Evolutionary conservation across 2,113 vertebrate genomes (phyloP).

Genomic region (rabbit (Oryctolagus cuniculus)): mOryCun1.1 NC_091433.1:108952501-108953000

Average conservation of each 20-base stretch:
- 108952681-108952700: slow-evolving; percentile 33
- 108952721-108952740: not conserved
- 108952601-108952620: not conserved
- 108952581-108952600: not conserved
- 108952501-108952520: not conserved
- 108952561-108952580: not conserved
- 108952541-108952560: not conserved
- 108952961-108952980: not conserved
- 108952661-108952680: slow-evolving; percentile 37
- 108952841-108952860: not conserved
- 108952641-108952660: not conserved
- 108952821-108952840: not conserved
- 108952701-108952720: not conserved
- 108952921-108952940: not conserved
- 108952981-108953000: not conserved
- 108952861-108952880: not conserved
- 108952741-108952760: not conserved
- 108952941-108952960: not conserved
- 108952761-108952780: not conserved
- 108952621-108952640: not conserved
- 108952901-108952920: not conserved
- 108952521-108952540: slow-evolving; percentile 10
- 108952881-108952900: not conserved
- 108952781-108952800: slow-evolving; percentile 1
- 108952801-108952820: not conserved